Base-by-base conservation (phyloP, 2,888 invertebrate species). In the Patella ulyssiponensis region DNA sequence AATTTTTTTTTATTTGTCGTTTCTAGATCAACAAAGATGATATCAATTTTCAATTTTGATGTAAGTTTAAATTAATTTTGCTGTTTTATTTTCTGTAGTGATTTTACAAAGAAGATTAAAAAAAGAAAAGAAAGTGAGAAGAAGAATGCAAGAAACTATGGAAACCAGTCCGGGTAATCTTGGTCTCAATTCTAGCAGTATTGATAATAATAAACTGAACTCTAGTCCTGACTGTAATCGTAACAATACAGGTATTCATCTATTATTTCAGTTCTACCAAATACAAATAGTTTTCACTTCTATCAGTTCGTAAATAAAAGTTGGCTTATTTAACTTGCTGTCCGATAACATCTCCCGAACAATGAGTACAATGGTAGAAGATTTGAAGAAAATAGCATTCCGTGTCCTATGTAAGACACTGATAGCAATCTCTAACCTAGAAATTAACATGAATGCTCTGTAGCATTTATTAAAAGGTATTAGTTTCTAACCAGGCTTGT, bases 81-180 rank as follows among this genome's bases (percentile, higher is more conserved):
- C 7, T 33, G 5, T 23, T 17, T 52, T 23, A 77, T 23, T 69
- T 4, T 64, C 70, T 75, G 17, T 75, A 88, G 88, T 83, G 54
- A 85, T 86, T 44, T 80, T 88, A 73, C 81, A 84, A 73, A 83
- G 83, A 23, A 80, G 87, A 58, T 74, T 87, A 70, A 86, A 86
- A 81, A 85, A 85, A 70, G 86, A 87, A 74, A 83, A 85, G 80
- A 81, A 83, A 73, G 83, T 83, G 3, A 78, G 87, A 23, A 84
- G 80, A 69, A 77, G 80, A 54, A 74, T 85, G 15, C 85, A 86
- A 54, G 85, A 85, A 52, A 81, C 81, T 56, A 52, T 81, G 53
- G 80, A 74, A 17, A 54, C 72, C 9, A 71, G 71, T 20, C 51
- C 74, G 7, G 69, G 69, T 27, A 74, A 75, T 4, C 51, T 44